Percentiles rank a stretch among this genome's conserved stretches.
These are phyloP conservation scores for Idris sp. DNA, from an alignment of 1,140 invertebrate species.

Conservation along the genomic window DNA sequence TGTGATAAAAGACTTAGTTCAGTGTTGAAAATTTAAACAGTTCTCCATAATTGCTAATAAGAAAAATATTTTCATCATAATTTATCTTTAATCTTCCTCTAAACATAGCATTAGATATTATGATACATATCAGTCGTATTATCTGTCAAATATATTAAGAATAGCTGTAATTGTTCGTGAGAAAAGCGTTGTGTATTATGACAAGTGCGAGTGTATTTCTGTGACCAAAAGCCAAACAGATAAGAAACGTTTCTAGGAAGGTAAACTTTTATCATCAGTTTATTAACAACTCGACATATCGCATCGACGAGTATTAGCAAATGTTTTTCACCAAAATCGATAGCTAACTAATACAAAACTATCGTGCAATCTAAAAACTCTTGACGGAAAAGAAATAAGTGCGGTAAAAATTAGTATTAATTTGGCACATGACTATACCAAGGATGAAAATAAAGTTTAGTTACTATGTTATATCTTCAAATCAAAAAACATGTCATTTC, in stretches of 20 bases:
- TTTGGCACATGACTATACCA: constrained; percentile 9
- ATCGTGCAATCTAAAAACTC: constrained; percentile 71
- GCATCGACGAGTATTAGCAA: constrained; percentile 55
- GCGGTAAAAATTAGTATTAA: constrained; percentile 5
- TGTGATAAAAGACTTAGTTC: too few relatives aligned
- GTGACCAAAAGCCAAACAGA: constrained; percentile 77
- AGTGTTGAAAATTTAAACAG: too few relatives aligned
- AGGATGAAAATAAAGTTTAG: constrained; percentile 10
- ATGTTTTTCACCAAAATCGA: constrained; percentile 58
- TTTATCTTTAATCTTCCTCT: constrained; percentile 49
- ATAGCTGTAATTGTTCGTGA: constrained; percentile 65
- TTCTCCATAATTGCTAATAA: too few relatives aligned
- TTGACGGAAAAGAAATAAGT: constrained; percentile 15
- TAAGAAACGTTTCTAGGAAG: constrained; percentile 70
- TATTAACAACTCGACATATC: constrained; percentile 52
- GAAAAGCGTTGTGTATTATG: constrained; percentile 75
- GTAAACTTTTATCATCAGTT: constrained; percentile 60
- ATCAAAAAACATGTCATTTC: not conserved
- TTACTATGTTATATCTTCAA: constrained; percentile 2
- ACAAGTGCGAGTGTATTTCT: constrained; percentile 75
- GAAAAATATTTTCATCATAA: too few relatives aligned
- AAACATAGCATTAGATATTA: constrained; percentile 18
- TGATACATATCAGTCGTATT: constrained; percentile 39
- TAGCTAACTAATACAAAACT: constrained; percentile 63
- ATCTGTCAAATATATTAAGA: constrained; percentile 45